Evolutionary conservation across 2,797 vertebrate genomes (phyloP), one percentile per base, ranked within the genome.

Genomic region (Scleropages formosus): DNA sequence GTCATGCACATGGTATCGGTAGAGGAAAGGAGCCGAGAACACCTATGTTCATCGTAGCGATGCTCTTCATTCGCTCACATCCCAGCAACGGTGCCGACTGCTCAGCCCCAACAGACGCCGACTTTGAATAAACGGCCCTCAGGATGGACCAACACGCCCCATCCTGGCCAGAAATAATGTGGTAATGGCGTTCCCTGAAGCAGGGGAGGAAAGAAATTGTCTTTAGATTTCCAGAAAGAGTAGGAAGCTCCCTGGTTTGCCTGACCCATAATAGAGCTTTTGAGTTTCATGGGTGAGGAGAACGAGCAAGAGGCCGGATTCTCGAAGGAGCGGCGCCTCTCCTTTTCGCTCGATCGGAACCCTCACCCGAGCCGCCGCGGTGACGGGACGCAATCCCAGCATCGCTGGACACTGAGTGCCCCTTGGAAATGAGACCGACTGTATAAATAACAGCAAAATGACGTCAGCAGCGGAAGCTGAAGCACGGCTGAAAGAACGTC

Each of bases 141-240:
- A 24, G 11, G 49, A 4, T 27, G 67, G 67, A 53, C 49, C 26
- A 24, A 51, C 26, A 15, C 26, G 22, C 27, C 71, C 51, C 31
- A 26, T 24, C 51, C 18, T 71, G 49, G 49, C 68, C 27, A 26
- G 49, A 27, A 61, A 71, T 71, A 31, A 58, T 8, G 58, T 13
- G 26, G 15, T 71, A 58, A 71, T 71, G 53, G 49, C 26, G 71
- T 71, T 71, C 49, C 68, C 49, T 56, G 68, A 58, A 71, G 68
- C 68, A 71, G 51, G 31, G 68, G 51, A 44, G 51, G 24, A 18
- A 53, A 24, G 49, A 51, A 58, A n/a, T 27, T 13, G 49, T 8
- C 51, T 16, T 71, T 15, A 39, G 24, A 71, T 56, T 56, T 71
- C 31, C 22, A 12, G 51, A 71, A 65, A 58, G 26, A 24, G 51